Evolutionary conservation across 2,113 vertebrate species (phyloP), one percentile per base, ranked within the genome.

Genomic region (Brienomyrus longianalis): DNA sequence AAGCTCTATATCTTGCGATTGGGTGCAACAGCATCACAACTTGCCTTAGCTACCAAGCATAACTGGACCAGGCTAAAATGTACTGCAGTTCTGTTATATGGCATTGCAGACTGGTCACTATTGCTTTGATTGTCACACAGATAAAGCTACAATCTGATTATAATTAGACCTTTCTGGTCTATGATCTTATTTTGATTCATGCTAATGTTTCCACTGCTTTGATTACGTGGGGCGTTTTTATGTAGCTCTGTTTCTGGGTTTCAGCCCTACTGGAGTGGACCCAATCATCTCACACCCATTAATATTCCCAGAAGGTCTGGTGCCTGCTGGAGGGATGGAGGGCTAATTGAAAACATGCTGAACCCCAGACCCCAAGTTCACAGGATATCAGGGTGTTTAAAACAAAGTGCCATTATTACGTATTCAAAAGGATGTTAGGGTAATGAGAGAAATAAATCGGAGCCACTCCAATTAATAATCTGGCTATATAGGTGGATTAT

Each of bases 361-460:
- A 50, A 48, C 19, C 45, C 39, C 45, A 47, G 83, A 47, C 45
- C 43, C 45, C 19, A 84, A 84, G 43, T 43, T 84, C 66, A 35
- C 31, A 1, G 50, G 31, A 50, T 45, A 56, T 45, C 31, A 23
- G 74, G 27, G 77, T 89, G 89, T 89, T 83, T 89, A 48, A 48
- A 66, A 27, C 43, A 88, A 88, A 88, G 35, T 62, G 3, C 80
- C 51, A 59, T 50, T 77, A 83, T 39, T 54, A 19, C 77, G 1
- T 47, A 27, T 66, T 89, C 23, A 56, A 83, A 21, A 89, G 54
- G 89, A 85, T 85, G 52, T 89, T 66, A 45, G 54, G 83, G 43
- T 47, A 89, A 62, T 47, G 56, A 89, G 52, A 86, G 86, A 86
- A 66, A 62, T 31, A 89, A 85, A 86, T 56, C 7, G 43, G 51